Evolutionary conservation across 1,140 invertebrate genomes (phyloP).

Genomic region (Phocides pigmalion): DNA sequence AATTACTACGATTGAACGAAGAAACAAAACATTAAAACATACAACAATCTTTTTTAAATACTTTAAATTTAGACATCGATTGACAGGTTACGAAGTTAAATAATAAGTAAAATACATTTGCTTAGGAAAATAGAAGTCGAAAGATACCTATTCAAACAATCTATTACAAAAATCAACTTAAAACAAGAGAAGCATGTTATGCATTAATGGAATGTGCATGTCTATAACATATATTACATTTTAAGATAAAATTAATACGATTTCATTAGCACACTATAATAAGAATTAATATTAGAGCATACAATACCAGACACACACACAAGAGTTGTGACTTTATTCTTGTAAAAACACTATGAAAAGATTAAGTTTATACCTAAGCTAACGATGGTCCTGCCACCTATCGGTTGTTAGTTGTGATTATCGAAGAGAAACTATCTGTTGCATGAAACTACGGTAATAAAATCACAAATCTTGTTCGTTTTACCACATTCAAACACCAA

Average conservation of each 20-base stretch:
- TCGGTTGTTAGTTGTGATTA: constrained; percentile 39
- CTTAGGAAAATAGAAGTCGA: constrained; percentile 13
- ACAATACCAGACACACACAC: constrained; percentile 53
- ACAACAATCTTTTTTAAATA: no score
- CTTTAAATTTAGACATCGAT: no score
- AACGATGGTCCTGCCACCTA: constrained; percentile 67
- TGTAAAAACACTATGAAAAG: constrained; percentile 3
- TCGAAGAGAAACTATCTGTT: constrained; percentile 26
- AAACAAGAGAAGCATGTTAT: constrained; percentile 66
- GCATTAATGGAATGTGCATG: constrained; percentile 76
- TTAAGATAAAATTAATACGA: constrained; percentile 78
- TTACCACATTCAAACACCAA: constrained; percentile 50
- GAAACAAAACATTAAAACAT: no score
- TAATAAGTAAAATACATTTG: neutral
- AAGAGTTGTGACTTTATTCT: constrained; percentile 66
- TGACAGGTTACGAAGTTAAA: no score
- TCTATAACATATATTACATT: constrained; percentile 78
- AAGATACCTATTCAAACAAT: constrained; percentile 25
- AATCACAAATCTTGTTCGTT: constrained; percentile 61
- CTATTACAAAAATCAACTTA: constrained; percentile 4
- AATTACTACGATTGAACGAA: no score
- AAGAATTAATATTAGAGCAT: constrained; percentile 75
- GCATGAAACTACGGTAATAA: constrained; percentile 38
- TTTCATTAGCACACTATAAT: constrained; percentile 81
- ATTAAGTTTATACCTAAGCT: constrained; percentile 33